Conservation (phyloP, 1,140 invertebrate species). For the Drosophila repletoides region DNA sequence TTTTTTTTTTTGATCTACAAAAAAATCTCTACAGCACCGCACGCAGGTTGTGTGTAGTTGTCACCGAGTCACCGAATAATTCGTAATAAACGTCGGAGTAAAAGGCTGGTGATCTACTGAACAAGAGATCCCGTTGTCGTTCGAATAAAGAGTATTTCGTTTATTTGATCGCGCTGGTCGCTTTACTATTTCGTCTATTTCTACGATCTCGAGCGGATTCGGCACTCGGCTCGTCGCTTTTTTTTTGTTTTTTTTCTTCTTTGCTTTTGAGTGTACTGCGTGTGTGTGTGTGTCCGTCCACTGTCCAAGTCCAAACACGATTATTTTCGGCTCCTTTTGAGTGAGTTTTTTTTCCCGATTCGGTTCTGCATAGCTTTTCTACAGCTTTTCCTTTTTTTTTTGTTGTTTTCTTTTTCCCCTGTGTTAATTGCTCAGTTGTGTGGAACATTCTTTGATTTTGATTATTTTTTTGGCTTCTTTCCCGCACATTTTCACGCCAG, state of each 20-base stretch:
- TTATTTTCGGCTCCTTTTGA: constrained; percentile 22
- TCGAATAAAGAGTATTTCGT: constrained; percentile 83
- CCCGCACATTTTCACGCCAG: constrained; percentile 66
- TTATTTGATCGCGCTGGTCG: constrained; percentile 61
- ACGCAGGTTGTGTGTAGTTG: constrained; percentile 77
- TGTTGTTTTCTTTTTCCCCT: too few species aligned
- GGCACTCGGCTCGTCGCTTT: constrained; percentile 24
- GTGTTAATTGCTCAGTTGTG: constrained; percentile 80
- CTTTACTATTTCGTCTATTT: constrained; percentile 69
- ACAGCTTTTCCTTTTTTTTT: constrained; percentile 9
- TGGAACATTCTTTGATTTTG: constrained; percentile 76
- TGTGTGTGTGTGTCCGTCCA: too few species aligned
- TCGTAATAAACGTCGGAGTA: constrained; percentile 83
- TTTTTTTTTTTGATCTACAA: constrained; percentile 36
- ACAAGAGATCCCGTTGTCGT: constrained; percentile 83
- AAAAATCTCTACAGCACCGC: constrained; percentile 78
- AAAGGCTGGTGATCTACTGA: constrained; percentile 83
- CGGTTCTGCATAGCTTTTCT: not conserved
- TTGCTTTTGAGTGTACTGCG: constrained; percentile 44
- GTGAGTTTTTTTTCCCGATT: constrained; percentile 16
- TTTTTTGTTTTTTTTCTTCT: constrained; percentile 7
- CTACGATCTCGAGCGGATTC: constrained; percentile 46
- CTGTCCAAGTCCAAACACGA: too few species aligned
- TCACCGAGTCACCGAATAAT: constrained; percentile 83
- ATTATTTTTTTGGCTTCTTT: constrained; percentile 12